phyloP scores from a whole-genome alignment of 2,797 vertebrate genomes.

The Spatula clypeata region DNA sequence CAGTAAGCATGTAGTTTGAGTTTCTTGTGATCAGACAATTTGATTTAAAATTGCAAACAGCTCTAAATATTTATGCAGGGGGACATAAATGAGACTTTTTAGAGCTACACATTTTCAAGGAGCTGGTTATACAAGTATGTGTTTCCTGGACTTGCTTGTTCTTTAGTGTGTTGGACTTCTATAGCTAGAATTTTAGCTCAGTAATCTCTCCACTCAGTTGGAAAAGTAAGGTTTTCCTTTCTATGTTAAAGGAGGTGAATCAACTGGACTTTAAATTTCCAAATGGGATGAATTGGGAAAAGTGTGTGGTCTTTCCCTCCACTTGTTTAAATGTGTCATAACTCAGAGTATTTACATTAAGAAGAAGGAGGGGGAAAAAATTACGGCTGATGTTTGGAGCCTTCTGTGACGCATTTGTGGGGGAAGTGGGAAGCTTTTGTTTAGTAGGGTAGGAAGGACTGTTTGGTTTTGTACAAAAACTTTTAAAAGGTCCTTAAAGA shows the following conservation, averaged over 20 bases:
- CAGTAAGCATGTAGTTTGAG: background rate
- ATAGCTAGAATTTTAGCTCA: background rate
- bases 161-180: background rate
- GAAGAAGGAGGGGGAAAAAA: background rate
- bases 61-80: background rate
- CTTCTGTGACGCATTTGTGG: background rate
- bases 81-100: conserved; percentile 3
- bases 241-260: background rate
- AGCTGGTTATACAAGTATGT: background rate
- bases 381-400: background rate
- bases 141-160: background rate
- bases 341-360: conserved; percentile 24
- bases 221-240: conserved; percentile 39
- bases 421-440: background rate
- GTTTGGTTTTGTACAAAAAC: conserved; percentile 6
- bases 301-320: background rate
- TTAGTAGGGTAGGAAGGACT: background rate
- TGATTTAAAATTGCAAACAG: background rate
- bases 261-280: conserved; percentile 6
- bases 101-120: background rate
- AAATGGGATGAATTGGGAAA: background rate
- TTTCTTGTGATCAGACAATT: background rate
- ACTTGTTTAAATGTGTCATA: background rate
- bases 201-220: background rate
- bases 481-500: conserved; percentile 12